Percentiles rank a stretch among this genome's conserved stretches.
These are phyloP conservation scores for Catharus ustulatus DNA, from an alignment of 2,797 vertebrate genomes.

Conservation along the genomic window DNA sequence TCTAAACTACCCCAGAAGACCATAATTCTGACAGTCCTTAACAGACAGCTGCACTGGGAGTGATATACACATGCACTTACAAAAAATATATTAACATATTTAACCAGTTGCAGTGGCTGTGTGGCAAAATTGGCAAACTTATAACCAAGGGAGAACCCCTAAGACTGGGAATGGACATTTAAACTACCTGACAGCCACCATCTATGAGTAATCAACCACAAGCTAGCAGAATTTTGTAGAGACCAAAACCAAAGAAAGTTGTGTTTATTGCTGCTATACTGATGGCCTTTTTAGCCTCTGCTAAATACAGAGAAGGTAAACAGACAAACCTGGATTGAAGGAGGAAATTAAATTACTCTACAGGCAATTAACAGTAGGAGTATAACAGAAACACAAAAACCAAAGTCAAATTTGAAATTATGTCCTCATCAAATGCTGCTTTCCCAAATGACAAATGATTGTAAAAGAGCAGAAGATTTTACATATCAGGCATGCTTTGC, in stretches of 20 bases:
- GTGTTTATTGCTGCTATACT: not conserved
- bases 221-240: not conserved
- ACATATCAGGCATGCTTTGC: not conserved
- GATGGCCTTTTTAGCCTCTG: not conserved
- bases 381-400: conserved; percentile 1
- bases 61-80: not conserved
- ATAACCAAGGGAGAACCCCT: not conserved
- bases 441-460: not conserved
- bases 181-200: not conserved
- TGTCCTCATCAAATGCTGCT: not conserved
- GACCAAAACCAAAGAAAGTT: not conserved
- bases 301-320: not conserved
- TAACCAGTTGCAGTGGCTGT: not conserved
- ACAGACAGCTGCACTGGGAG: not conserved
- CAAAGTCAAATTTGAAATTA: not conserved
- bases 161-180: not conserved
- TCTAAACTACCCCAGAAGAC: not conserved
- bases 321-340: not conserved
- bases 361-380: not conserved
- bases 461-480: not conserved
- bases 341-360: conserved; percentile 31
- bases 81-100: not conserved
- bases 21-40: not conserved
- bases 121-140: not conserved
- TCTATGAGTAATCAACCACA: not conserved